These are phyloP conservation scores for Toxostoma redivivum DNA, from an alignment of 2,113 vertebrate genomes.

Conservation along the genomic window DNA sequence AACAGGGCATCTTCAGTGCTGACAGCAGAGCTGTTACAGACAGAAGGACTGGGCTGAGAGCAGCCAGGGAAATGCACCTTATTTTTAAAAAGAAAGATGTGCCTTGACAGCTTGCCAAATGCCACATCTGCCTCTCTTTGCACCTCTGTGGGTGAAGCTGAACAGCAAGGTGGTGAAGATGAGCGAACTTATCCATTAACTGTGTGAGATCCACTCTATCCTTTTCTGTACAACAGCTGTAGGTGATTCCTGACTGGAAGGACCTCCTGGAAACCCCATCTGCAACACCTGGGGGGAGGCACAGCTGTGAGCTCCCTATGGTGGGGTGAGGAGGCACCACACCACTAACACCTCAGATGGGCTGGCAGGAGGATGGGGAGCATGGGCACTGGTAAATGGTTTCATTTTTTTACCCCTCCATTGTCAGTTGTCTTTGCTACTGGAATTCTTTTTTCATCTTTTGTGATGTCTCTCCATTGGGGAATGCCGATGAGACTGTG, in stretches of 20 bases:
- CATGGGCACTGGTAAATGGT: neutral
- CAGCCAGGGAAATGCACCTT: constrained; percentile 35
- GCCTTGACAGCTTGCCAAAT: constrained; percentile 66
- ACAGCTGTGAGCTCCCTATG: constrained; percentile 11
- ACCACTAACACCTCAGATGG: neutral
- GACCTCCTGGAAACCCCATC: neutral
- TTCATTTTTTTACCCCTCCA: neutral
- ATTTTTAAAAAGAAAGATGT: constrained; percentile 37
- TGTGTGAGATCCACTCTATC: neutral
- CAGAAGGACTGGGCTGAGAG: constrained; percentile 38
- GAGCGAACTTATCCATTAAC: constrained; percentile 44
- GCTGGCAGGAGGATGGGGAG: neutral
- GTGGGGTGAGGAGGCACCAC: neutral
- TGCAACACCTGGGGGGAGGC: constrained; percentile 40
- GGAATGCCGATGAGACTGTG: neutral
- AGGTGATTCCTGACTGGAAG: constrained; percentile 17
- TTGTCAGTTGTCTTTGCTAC: neutral
- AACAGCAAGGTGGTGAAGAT: constrained; percentile 53
- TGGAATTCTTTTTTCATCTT: neutral
- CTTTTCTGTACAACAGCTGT: neutral
- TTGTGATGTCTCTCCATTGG: neutral
- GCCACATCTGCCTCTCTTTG: constrained; percentile 68
- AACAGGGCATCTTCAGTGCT: constrained; percentile 14
- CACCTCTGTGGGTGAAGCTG: constrained; percentile 62
- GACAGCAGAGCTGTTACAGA: neutral